Conservation (phyloP, 2,888 invertebrate genomes). For the Perizoma flavofasciatum region DNA sequence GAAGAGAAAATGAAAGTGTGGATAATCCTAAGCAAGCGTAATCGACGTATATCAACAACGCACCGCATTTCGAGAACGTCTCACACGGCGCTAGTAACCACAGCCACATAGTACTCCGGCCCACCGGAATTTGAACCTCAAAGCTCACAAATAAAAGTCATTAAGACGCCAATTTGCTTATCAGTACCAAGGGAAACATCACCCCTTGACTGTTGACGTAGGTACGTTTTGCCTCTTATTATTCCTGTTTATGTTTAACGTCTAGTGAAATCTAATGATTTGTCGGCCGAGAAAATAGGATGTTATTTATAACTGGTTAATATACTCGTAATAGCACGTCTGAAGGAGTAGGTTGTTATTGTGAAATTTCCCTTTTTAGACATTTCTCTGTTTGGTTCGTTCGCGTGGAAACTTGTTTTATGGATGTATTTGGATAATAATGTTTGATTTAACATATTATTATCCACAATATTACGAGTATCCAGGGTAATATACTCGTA, state of each 20-base stretch:
- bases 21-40: constrained; percentile 18
- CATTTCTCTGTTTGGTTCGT: not conserved
- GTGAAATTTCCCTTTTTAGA: constrained; percentile 1
- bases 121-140: constrained; percentile 58
- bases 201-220: constrained; percentile 15
- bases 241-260: constrained; percentile 11
- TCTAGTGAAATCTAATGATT: constrained; percentile 18
- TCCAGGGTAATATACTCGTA: not conserved
- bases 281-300: constrained; percentile 20
- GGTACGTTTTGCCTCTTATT: constrained; percentile 17
- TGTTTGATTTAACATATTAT: not conserved
- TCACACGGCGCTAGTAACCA: constrained; percentile 20
- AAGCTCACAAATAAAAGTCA: constrained; percentile 59
- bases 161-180: constrained; percentile 62
- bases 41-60: constrained; percentile 33
- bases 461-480: too few species aligned
- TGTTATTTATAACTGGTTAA: constrained; percentile 25
- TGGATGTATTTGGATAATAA: not conserved
- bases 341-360: constrained; percentile 1
- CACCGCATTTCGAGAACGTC: constrained; percentile 41
- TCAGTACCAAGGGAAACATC: constrained; percentile 36
- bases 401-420: not conserved
- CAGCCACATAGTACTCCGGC: constrained; percentile 24
- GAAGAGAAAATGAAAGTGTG: constrained; percentile 17
- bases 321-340: not conserved